These are phyloP conservation scores for Drosophila anomalipes DNA, from an alignment of 2,888 invertebrate species.

Conservation along the genomic window DNA sequence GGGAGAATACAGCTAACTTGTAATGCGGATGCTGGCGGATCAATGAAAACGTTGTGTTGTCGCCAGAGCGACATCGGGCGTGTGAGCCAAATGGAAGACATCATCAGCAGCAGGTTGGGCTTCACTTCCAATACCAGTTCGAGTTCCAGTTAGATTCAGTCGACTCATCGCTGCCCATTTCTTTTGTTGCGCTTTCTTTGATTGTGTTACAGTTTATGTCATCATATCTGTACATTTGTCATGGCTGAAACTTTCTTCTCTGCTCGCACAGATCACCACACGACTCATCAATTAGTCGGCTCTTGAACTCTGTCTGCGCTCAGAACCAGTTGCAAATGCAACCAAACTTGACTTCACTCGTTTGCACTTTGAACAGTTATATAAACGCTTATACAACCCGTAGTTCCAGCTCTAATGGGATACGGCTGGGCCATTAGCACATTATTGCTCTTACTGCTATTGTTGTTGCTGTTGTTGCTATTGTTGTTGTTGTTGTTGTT, in stretches of 20 bases:
- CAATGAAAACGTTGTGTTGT: constrained; percentile 62
- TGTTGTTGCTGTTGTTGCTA: constrained; percentile 13
- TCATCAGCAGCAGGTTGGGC: constrained; percentile 21
- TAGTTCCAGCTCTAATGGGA: constrained; percentile 22
- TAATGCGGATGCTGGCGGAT: constrained; percentile 50
- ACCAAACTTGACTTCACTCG: constrained; percentile 26
- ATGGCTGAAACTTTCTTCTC: constrained; percentile 66
- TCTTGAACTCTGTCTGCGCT: constrained; percentile 61
- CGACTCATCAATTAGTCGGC: constrained; percentile 65
- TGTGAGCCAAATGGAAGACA: constrained; percentile 39
- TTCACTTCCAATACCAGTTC: constrained; percentile 9
- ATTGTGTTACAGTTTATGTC: constrained; percentile 78
- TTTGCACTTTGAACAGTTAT: constrained; percentile 53
- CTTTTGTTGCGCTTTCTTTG: constrained; percentile 73
- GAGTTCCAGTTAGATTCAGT: constrained; percentile 57
- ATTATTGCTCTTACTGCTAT: constrained; percentile 14
- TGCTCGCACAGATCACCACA: constrained; percentile 5
- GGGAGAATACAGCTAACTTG: constrained; percentile 41
- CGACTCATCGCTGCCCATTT: constrained; percentile 50
- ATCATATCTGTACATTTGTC: constrained; percentile 73
- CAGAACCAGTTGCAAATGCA: constrained; percentile 62
- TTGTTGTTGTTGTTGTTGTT: constrained; percentile 29
- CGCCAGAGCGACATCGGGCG: constrained; percentile 36
- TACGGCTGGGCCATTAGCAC: constrained; percentile 37
- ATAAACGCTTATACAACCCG: constrained; percentile 49